Evolutionary conservation across 2,113 vertebrate species (phyloP), one percentile per base, ranked within the genome.

Genomic region (Atherinomorus stipes): DNA sequence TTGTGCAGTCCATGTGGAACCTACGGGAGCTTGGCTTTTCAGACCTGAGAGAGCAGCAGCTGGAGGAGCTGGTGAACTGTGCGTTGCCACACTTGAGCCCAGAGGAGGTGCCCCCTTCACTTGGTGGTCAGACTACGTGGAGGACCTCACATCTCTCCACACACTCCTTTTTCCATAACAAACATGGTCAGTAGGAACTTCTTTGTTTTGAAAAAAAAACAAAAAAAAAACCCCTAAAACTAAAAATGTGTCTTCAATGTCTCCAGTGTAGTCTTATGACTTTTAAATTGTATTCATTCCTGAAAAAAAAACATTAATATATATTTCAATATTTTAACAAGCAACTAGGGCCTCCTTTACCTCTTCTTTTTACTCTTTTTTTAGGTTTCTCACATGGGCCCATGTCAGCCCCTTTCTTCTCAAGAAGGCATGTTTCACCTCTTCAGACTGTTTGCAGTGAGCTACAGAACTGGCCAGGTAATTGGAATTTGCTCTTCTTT

Each of bases 141-240:
- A 95, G 90, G 73, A 96, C 91, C 0, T 98, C 97, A 0, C 88
- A 99, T 64, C 22, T 96, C 61, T 99, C 98, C 51, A 90, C 97
- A 19, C 84, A 95, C 77, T 98, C 97, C 52, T 99, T 99, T 93
- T 97, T 96, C 89, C 91, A 95, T 91, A 99, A 99, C 86, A 99
- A 97, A 71, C 89, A 99, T 92, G 98, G 98, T 99, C 91, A 90
- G 80, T 15, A 11, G 44, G 13, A n/a, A 45, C 3, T 10, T 38
- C 3, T 22, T 51, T 12, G 18, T 56, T 56, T 58, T 16, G 9
- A 34, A n/a, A n/a, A n/a, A n/a, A n/a, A n/a, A n/a, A n/a, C n/a
- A n/a, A n/a, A n/a, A n/a, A n/a, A n/a, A n/a, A n/a, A n/a, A n/a
- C n/a, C n/a, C n/a, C n/a, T n/a, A n/a, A n/a, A n/a, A n/a, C n/a